Evolutionary conservation across 2,113 vertebrate genomes (phyloP), one percentile per base, ranked within the genome.

Genomic region (Cricetomys ansorgei): DNA sequence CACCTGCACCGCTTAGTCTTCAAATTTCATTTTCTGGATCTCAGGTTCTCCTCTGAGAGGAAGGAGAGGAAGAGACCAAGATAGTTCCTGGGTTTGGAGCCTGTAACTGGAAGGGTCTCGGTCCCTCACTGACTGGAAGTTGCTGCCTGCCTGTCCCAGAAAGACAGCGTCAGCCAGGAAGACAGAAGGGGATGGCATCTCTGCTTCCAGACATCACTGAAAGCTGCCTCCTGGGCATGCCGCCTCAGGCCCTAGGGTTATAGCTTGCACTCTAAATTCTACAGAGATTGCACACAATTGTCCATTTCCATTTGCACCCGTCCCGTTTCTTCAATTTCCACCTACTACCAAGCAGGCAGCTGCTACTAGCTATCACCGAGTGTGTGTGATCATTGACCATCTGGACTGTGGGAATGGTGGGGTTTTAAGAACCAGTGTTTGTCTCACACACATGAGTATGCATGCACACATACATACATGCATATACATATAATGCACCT

Each of bases 341-440:
- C 4, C 40, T 48, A 67, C 45, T 3, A 13, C 53, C 0, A n/a
- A 37, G 31, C 43, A 37, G 34, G 59, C 40, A 3, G 53, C n/a
- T 15, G 55, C 25, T 40, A 48, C 8, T 37, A 10, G 31, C 9
- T 31, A 12, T 21, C 40, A 72, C 0, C 0, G 1, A 62, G 2
- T 7, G 48, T 0, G 0, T 1, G 9, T 57, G 67, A 45, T 10
- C 0, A 27, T 3, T 1, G 0, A 16, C 2, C 6, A 17, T 86
- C 27, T 88, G 12, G 21, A 48, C 59, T 5, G 27, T 0, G 17
- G 55, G 23, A 21, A 7, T 0, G 9, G 7, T 34, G 17, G 40
- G 23, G 27, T 15, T 65, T 12, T 59, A 53, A 53, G n/a, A 79
- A 53, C 13, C 43, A 11, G 23, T 2, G 8, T 25, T 4, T 29